Conservation (phyloP, 2,113 vertebrate genomes). For the Sturnira hondurensis region DNA sequence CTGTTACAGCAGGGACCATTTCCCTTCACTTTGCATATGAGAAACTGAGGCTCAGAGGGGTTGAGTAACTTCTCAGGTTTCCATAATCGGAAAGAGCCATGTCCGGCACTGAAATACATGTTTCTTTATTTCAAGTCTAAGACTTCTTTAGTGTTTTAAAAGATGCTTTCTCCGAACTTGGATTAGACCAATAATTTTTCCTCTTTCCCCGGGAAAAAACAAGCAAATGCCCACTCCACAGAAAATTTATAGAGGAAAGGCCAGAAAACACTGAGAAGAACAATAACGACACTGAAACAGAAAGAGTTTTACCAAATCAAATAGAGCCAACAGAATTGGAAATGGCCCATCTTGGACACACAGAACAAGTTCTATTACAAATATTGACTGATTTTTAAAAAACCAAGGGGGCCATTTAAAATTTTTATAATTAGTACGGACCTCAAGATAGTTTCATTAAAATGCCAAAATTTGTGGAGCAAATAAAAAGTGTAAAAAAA, state of each 20-base stretch:
- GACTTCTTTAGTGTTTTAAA: not conserved
- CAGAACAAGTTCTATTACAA: slow-evolving; percentile 18
- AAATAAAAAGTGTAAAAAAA: slow-evolving; percentile 20
- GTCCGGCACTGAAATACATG: not conserved
- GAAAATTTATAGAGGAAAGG: slow-evolving; percentile 10
- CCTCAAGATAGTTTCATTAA: slow-evolving; percentile 34
- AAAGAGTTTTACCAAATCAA: slow-evolving; percentile 25
- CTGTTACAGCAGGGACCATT: not conserved
- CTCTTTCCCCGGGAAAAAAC: not conserved
- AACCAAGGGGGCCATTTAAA: not conserved
- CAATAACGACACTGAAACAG: not conserved
- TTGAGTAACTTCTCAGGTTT: not conserved
- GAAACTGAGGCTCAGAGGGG: not conserved
- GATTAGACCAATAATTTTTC: not conserved
- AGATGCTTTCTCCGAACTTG: not conserved
- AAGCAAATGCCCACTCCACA: not conserved
- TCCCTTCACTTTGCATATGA: not conserved
- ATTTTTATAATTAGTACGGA: slow-evolving; percentile 10
- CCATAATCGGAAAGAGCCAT: not conserved
- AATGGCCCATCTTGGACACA: not conserved
- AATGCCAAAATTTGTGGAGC: not conserved
- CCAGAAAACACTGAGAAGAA: slow-evolving; percentile 25
- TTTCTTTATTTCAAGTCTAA: not conserved
- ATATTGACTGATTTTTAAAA: slow-evolving; percentile 45
- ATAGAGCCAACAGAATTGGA: not conserved